Conservation (phyloP, 1,140 invertebrate genomes). For the Cydia pomonella region DNA sequence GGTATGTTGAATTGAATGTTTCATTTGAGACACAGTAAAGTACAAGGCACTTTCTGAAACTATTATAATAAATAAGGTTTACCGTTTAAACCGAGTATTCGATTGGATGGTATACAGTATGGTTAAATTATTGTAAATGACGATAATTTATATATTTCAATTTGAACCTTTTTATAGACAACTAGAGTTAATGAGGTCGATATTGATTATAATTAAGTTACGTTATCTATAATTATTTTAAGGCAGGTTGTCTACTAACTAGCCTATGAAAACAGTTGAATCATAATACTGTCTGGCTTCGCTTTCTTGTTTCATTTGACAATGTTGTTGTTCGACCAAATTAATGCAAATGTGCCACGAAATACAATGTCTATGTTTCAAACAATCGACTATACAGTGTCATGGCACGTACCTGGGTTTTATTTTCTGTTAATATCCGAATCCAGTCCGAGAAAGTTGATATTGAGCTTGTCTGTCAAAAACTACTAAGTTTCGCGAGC, state of each 20-base stretch:
- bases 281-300: slow-evolving; percentile 1
- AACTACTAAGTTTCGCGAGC: too few relatives aligned
- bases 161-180: neutral
- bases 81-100: too few relatives aligned
- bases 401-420: neutral
- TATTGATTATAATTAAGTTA: neutral
- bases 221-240: too few relatives aligned
- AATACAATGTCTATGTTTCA: neutral
- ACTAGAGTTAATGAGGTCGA: neutral
- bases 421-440: neutral
- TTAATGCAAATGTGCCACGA: slow-evolving; percentile 5
- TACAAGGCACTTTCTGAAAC: too few relatives aligned
- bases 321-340: slow-evolving; percentile 1
- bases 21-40: too few relatives aligned
- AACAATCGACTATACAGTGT: neutral
- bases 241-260: neutral
- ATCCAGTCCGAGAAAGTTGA: too few relatives aligned
- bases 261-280: slow-evolving; percentile 1
- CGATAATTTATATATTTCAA: too few relatives aligned
- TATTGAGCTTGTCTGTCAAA: too few relatives aligned
- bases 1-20: too few relatives aligned
- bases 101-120: too few relatives aligned
- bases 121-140: too few relatives aligned
- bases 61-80: too few relatives aligned
- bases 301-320: neutral